These are phyloP conservation scores for Drosophila aldrichi DNA, from an alignment of 2,888 invertebrate species.

Conservation along the genomic window DNA sequence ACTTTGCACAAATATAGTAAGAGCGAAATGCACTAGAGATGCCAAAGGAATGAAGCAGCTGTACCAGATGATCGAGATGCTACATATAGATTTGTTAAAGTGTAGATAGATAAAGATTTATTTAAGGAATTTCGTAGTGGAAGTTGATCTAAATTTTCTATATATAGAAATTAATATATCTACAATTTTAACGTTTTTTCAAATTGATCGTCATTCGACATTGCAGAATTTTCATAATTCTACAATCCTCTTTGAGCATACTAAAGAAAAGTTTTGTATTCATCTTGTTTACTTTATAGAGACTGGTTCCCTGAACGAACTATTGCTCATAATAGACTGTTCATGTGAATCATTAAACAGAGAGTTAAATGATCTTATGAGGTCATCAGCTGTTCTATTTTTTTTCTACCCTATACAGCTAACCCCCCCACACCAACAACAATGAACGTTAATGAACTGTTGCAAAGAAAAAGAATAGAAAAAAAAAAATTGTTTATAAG, in stretches of 20 bases:
- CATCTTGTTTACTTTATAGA: not conserved
- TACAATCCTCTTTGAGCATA: too few relatives aligned
- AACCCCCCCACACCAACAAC: constrained; percentile 45
- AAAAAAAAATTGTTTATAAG: constrained; percentile 16
- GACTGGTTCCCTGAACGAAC: not conserved
- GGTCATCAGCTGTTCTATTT: constrained; percentile 18
- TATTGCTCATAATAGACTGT: not conserved
- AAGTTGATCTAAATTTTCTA: too few relatives aligned
- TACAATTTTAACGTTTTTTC: too few relatives aligned
- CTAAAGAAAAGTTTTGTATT: not conserved
- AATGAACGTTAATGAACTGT: constrained; percentile 41
- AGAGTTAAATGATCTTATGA: constrained; percentile 9
- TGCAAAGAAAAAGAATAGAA: constrained; percentile 10
- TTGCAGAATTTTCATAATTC: not conserved
- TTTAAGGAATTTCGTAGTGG: too few relatives aligned
- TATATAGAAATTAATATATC: too few relatives aligned
- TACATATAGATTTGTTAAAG: not conserved
- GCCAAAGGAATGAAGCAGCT: not conserved
- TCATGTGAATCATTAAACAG: constrained; percentile 6
- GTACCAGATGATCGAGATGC: not conserved
- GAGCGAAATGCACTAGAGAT: too few relatives aligned
- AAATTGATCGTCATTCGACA: not conserved
- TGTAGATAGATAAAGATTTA: too few relatives aligned
- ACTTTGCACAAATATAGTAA: constrained; percentile 8
- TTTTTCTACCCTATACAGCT: not conserved